These are phyloP conservation scores for Athrips mouffetella DNA, from an alignment of 2,888 invertebrate species.

Conservation along the genomic window DNA sequence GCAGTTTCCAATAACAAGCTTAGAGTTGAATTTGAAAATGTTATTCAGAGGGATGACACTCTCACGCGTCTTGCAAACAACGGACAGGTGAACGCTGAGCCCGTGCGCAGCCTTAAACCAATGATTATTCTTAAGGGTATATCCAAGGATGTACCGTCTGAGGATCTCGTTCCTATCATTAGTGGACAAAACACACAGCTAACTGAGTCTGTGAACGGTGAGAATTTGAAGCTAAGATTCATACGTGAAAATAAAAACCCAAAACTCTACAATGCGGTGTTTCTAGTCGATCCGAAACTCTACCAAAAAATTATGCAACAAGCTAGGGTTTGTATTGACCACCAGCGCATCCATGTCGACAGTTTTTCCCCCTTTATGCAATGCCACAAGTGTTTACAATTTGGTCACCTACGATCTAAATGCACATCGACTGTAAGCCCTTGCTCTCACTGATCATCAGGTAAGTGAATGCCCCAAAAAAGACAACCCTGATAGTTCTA, in stretches of 20 bases:
- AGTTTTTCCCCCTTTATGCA: neutral
- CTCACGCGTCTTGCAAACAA: neutral
- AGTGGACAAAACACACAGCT: neutral
- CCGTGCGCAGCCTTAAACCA: neutral
- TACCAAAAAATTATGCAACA: neutral
- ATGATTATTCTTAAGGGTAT: conserved; percentile 13
- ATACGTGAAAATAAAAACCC: neutral
- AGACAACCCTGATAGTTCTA: neutral
- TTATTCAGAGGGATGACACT: neutral
- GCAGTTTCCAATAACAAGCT: too few species aligned
- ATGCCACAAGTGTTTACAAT: conserved; percentile 14
- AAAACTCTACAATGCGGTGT: conserved; percentile 7
- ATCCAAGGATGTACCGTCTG: neutral
- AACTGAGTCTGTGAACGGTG: neutral
- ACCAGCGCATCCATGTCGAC: conserved; percentile 15
- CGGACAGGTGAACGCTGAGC: neutral
- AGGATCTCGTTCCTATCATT: neutral
- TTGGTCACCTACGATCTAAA: conserved; percentile 10
- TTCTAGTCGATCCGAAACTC: neutral
- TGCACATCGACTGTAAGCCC: neutral
- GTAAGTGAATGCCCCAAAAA: neutral
- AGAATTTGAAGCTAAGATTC: neutral
- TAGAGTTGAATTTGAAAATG: conserved; percentile 4
- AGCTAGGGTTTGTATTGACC: conserved; percentile 9
- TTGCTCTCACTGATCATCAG: too few species aligned